These are phyloP conservation scores for Euzophera pinguis DNA, from an alignment of 2,888 invertebrate genomes.

Conservation along the genomic window DNA sequence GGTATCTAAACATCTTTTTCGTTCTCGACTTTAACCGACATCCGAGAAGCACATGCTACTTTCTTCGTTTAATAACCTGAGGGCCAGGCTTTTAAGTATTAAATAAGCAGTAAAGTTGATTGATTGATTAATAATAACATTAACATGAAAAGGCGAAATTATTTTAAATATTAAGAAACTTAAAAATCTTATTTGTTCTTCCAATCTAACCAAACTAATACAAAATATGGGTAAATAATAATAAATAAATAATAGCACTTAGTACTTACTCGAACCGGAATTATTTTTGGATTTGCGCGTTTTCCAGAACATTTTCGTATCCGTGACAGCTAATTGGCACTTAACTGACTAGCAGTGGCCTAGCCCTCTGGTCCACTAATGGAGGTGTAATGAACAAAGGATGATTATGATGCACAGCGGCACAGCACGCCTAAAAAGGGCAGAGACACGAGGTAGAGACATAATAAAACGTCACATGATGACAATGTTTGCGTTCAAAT, in stretches of 20 bases:
- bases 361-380: slow-evolving; percentile 13
- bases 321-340: background rate
- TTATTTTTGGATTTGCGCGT: background rate
- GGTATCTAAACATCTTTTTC: too few relatives aligned
- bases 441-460: background rate
- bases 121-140: too few relatives aligned
- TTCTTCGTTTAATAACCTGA: too few relatives aligned
- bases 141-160: too few relatives aligned
- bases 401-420: slow-evolving; percentile 24
- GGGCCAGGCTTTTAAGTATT: too few relatives aligned
- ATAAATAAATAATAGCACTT: background rate
- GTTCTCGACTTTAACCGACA: too few relatives aligned
- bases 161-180: too few relatives aligned
- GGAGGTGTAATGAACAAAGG: slow-evolving; percentile 21
- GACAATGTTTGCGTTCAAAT: background rate
- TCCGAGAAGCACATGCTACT: too few relatives aligned
- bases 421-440: background rate
- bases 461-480: background rate
- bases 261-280: background rate
- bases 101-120: too few relatives aligned
- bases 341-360: background rate
- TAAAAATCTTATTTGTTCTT: too few relatives aligned
- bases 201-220: too few relatives aligned
- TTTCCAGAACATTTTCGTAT: background rate
- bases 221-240: too few relatives aligned